phyloP scores from a whole-genome alignment of 2,113 vertebrate species.

The Scytalopus superciliaris region DNA sequence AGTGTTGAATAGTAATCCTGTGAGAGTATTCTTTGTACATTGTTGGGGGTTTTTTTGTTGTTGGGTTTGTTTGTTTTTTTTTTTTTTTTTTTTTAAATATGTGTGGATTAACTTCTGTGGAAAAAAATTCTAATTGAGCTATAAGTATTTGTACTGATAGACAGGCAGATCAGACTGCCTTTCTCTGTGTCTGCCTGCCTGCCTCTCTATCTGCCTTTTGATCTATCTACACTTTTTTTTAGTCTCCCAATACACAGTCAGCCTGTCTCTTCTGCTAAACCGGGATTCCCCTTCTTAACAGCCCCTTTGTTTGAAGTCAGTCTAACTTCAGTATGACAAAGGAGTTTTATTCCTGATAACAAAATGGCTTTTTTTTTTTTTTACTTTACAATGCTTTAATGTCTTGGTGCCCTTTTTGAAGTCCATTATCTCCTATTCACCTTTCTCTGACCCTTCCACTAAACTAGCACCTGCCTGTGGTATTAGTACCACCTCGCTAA shows the following conservation, averaged over 20 bases:
- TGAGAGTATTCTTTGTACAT: not conserved
- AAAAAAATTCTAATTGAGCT: not conserved
- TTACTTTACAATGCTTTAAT: not conserved
- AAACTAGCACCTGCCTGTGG: not conserved
- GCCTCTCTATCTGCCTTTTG: not conserved
- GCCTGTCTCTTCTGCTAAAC: not conserved
- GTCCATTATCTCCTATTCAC: not conserved
- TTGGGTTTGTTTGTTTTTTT: too few relatives aligned
- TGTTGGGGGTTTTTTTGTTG: too few relatives aligned
- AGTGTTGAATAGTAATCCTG: not conserved
- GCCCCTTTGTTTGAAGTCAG: not conserved
- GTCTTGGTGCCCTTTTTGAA: not conserved
- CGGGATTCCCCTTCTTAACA: not conserved
- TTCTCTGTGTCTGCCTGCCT: not conserved
- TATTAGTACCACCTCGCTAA: not conserved
- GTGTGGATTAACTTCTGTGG: not conserved
- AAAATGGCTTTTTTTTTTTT: not conserved
- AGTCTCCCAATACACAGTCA: not conserved
- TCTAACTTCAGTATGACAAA: not conserved
- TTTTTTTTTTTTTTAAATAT: not conserved
- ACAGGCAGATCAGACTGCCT: not conserved
- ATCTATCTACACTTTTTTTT: not conserved
- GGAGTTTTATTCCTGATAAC: not conserved
- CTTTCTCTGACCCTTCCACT: not conserved
- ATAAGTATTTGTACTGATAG: not conserved